These are phyloP conservation scores for Musca domestica DNA, from an alignment of 1,140 invertebrate genomes.

Conservation along the genomic window DNA sequence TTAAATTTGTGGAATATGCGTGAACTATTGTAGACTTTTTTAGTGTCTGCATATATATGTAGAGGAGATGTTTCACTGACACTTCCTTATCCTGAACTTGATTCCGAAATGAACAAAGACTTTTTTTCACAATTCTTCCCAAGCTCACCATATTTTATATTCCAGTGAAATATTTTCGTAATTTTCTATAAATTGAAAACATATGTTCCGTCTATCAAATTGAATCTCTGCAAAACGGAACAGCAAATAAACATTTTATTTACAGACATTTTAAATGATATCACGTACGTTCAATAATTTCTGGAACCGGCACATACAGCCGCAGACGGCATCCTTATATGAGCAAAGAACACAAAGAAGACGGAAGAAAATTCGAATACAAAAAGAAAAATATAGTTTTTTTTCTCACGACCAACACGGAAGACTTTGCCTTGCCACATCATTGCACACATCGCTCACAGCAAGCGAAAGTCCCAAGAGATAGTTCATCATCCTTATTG, in stretches of 20 bases:
- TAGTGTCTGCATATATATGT: no score
- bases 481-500: slow-evolving; percentile 13
- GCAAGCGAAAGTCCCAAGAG: slow-evolving; percentile 15
- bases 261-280: slow-evolving; percentile 1
- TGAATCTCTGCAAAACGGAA: slow-evolving; percentile 10
- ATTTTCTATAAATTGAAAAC: slow-evolving; percentile 18
- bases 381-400: not conserved
- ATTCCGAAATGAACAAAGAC: no score
- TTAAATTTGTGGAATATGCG: no score
- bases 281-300: slow-evolving; percentile 8
- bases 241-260: not conserved
- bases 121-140: no score
- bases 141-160: not conserved
- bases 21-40: no score
- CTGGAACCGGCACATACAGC: not conserved
- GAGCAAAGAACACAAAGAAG: not conserved
- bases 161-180: not conserved
- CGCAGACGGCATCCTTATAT: not conserved
- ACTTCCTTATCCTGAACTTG: no score
- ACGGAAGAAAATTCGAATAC: slow-evolving; percentile 11
- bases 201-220: slow-evolving; percentile 12
- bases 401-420: not conserved
- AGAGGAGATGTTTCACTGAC: no score
- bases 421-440: no score
- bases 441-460: no score